Percentiles rank a stretch among this genome's conserved stretches.
Evolutionary conservation across 2,113 vertebrate species (phyloP).

Genomic region (Pampusana beccarii): DNA sequence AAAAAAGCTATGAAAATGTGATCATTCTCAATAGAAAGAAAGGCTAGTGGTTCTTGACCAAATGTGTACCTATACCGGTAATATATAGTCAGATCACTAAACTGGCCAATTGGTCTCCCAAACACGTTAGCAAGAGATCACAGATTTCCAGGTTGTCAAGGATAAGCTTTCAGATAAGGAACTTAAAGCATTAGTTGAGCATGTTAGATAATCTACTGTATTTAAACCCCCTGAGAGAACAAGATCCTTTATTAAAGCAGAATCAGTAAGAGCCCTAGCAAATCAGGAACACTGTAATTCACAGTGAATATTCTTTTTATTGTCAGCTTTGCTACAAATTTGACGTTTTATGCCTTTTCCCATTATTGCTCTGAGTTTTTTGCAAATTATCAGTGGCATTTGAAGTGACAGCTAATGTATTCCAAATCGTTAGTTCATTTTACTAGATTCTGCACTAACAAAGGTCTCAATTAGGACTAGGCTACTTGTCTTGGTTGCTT

Average conservation of each 20-base stretch:
- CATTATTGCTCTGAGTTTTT: constrained; percentile 25
- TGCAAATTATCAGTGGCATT: constrained; percentile 46
- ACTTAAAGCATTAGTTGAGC: not conserved
- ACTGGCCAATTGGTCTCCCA: not conserved
- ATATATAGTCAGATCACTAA: not conserved
- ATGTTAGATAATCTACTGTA: constrained; percentile 50
- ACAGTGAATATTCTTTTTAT: constrained; percentile 14
- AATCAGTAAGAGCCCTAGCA: constrained; percentile 35
- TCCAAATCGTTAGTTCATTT: constrained; percentile 30
- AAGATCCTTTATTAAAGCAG: constrained; percentile 48
- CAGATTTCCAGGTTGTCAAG: not conserved
- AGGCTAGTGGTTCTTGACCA: not conserved
- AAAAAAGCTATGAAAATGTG: not conserved
- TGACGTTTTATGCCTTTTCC: constrained; percentile 31
- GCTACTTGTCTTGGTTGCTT: constrained; percentile 36
- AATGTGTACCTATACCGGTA: not conserved
- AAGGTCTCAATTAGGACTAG: constrained; percentile 40
- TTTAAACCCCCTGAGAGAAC: constrained; percentile 36
- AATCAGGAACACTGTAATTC: constrained; percentile 41
- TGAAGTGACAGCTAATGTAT: constrained; percentile 43
- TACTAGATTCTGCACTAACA: constrained; percentile 21
- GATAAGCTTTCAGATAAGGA: constrained; percentile 3
- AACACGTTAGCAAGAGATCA: not conserved
- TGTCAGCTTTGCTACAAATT: constrained; percentile 39
- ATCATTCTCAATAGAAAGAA: not conserved